These are phyloP conservation scores for Eristalinus aeneus DNA, from an alignment of 2,888 invertebrate genomes.

Conservation along the genomic window DNA sequence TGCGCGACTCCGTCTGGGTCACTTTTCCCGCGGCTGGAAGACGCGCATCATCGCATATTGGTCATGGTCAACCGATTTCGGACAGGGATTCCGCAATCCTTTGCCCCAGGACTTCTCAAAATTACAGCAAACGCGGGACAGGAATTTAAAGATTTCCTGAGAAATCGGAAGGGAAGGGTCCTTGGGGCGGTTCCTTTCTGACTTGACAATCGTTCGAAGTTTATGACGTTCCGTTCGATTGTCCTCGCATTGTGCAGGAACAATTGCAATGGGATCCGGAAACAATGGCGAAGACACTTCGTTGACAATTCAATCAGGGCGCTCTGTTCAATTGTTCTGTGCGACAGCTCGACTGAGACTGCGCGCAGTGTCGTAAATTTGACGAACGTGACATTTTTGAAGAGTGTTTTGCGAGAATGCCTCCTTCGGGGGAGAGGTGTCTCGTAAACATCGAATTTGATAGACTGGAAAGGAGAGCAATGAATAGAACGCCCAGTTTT, in stretches of 20 bases:
- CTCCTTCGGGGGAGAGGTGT: background rate
- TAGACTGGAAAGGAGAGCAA: background rate
- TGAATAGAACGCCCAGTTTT: slow-evolving; percentile 15
- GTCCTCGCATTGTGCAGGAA: slow-evolving; percentile 11
- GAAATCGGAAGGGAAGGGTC: slow-evolving; percentile 2
- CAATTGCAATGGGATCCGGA: slow-evolving; percentile 26
- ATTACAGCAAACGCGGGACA: background rate
- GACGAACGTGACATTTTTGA: slow-evolving; percentile 27
- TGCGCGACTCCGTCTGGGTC: background rate
- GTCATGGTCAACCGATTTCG: slow-evolving; percentile 30
- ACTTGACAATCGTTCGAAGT: slow-evolving; percentile 24
- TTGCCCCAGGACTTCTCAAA: slow-evolving; percentile 14
- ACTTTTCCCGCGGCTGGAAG: background rate
- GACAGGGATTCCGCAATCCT: background rate
- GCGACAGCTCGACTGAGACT: background rate
- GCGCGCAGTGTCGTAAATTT: slow-evolving; percentile 38
- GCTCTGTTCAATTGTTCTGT: background rate
- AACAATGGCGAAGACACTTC: slow-evolving; percentile 21
- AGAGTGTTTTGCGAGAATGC: slow-evolving; percentile 29
- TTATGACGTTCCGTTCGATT: slow-evolving; percentile 35
- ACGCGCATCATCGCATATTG: slow-evolving; percentile 19
- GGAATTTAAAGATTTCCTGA: background rate
- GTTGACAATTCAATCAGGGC: slow-evolving; percentile 42
- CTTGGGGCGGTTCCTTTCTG: background rate
- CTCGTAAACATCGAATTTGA: slow-evolving; percentile 21